Conservation (phyloP, 2,888 invertebrate genomes). For the Melanophora roralis region DNA sequence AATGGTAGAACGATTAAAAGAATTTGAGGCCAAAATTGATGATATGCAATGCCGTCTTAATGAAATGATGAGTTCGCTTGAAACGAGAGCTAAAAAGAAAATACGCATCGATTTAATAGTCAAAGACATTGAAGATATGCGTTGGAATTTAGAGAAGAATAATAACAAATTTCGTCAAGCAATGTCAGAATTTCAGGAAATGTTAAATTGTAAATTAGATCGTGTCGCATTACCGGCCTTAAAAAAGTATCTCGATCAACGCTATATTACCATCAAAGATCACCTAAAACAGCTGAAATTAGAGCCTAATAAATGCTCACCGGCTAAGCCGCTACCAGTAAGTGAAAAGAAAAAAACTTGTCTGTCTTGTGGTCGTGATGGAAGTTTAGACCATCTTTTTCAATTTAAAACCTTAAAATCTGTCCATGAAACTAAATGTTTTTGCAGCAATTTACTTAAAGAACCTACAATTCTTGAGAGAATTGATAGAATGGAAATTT, state of each 20-base stretch:
- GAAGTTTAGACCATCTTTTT: neutral
- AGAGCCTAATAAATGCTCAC: neutral
- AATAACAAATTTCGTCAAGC: constrained; percentile 66
- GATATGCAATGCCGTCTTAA: constrained; percentile 65
- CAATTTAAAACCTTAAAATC: neutral
- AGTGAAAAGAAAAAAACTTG: constrained; percentile 20
- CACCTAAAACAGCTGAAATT: constrained; percentile 45
- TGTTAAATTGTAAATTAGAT: constrained; percentile 74
- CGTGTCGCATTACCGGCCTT: constrained; percentile 71
- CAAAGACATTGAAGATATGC: constrained; percentile 65
- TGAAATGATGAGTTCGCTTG: constrained; percentile 63
- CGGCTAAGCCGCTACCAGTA: neutral
- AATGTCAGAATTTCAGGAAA: constrained; percentile 73
- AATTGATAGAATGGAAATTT: constrained; percentile 12
- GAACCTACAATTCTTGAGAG: constrained; percentile 31
- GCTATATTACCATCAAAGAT: constrained; percentile 63
- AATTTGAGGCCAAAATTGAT: constrained; percentile 64
- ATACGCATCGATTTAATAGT: constrained; percentile 67
- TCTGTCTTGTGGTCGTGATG: constrained; percentile 14
- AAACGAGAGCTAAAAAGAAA: constrained; percentile 64
- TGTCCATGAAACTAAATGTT: neutral
- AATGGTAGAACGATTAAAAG: constrained; percentile 65
- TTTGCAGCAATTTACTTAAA: neutral
- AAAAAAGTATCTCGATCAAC: constrained; percentile 69
- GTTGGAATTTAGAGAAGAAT: constrained; percentile 62